These are phyloP conservation scores for Athene cunicularia DNA, from an alignment of 2,113 vertebrate species.

Conservation along the genomic window DNA sequence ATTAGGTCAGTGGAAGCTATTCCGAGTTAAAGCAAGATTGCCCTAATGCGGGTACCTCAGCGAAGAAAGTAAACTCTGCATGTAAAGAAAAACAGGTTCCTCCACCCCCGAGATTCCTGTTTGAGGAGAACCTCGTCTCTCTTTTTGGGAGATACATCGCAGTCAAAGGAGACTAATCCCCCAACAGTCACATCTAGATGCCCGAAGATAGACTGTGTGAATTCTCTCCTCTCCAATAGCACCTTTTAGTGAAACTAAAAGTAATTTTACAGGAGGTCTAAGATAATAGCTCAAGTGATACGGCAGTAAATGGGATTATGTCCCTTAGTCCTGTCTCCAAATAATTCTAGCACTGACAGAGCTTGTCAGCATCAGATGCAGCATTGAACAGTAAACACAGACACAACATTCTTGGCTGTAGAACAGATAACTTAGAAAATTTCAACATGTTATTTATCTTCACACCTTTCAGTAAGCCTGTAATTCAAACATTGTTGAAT, in stretches of 20 bases:
- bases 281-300: neutral
- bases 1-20: neutral
- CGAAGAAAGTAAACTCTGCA: neutral
- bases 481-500: neutral
- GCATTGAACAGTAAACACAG: neutral
- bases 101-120: neutral
- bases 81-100: neutral
- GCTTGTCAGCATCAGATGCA: neutral
- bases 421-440: neutral
- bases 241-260: neutral
- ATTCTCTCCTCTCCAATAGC: neutral
- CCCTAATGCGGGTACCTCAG: rapidly evolving
- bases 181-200: neutral
- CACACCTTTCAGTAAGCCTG: neutral
- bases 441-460: neutral
- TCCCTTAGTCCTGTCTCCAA: neutral
- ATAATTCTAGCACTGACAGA: neutral
- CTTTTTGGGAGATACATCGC: neutral
- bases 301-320: neutral
- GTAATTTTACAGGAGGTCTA: neutral
- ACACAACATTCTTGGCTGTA: neutral
- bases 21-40: neutral
- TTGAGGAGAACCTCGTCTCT: neutral
- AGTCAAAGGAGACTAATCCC: neutral
- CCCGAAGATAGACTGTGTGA: neutral